These are phyloP conservation scores for Azemiops feae DNA, from an alignment of 2,113 vertebrate species.

Conservation along the genomic window DNA sequence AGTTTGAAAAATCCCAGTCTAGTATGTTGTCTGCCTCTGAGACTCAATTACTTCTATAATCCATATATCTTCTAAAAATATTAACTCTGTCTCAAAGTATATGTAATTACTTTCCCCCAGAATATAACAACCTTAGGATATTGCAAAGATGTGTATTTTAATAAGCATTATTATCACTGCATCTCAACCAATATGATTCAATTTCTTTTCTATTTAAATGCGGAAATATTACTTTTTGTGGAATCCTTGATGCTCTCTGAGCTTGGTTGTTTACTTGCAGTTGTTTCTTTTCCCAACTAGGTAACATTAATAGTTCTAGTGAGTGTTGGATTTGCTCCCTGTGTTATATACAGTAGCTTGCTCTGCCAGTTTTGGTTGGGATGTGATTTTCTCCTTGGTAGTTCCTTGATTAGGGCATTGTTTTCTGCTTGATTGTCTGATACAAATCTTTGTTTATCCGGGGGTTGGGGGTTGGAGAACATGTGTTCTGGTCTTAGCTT, in stretches of 20 bases:
- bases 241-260: background rate
- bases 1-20: background rate
- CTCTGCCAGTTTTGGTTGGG: background rate
- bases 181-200: background rate
- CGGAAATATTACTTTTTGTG: background rate
- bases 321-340: background rate
- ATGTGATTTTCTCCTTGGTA: background rate
- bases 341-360: background rate
- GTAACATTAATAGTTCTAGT: background rate
- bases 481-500: background rate
- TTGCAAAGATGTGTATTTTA: background rate
- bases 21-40: background rate
- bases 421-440: background rate
- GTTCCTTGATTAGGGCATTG: background rate
- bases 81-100: background rate
- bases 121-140: background rate
- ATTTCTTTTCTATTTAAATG: background rate
- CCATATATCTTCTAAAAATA: background rate
- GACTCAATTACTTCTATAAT: background rate
- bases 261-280: background rate
- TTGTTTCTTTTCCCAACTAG: background rate
- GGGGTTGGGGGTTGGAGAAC: background rate
- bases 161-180: background rate
- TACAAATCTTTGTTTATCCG: background rate
- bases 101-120: background rate